A percentile compares a stretch with the other conserved stretches of the same genome.
phyloP scores from a whole-genome alignment of 2,888 invertebrate genomes.

The Drosophila borborema region DNA sequence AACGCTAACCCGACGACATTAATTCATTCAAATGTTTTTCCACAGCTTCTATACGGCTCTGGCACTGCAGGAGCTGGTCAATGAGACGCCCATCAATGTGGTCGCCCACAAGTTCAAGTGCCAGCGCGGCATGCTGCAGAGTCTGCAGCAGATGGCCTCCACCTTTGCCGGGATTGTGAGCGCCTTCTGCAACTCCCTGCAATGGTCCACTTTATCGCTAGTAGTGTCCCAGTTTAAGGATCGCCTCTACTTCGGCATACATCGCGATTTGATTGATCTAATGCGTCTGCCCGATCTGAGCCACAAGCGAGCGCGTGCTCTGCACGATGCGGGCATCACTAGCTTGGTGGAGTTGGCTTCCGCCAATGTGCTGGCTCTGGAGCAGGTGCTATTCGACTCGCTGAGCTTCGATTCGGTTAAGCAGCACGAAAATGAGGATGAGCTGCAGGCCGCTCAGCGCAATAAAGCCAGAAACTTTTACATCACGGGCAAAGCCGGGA shows the following conservation, averaged over 20 bases:
- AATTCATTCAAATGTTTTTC: background rate
- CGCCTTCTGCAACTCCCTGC: constrained; percentile 96
- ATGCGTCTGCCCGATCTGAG: constrained; percentile 94
- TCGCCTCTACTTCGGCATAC: constrained; percentile 96
- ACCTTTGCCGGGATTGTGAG: constrained; percentile 99
- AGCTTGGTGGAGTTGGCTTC: constrained; percentile 92
- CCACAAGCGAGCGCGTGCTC: constrained; percentile 92
- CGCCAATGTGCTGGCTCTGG: constrained; percentile 89
- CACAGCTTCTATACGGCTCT: constrained; percentile 94
- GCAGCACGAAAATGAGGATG: constrained; percentile 89
- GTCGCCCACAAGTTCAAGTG: constrained; percentile 95
- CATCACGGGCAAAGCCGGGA: constrained; percentile 92
- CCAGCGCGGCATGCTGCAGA: constrained; percentile 95
- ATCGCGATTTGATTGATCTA: constrained; percentile 95
- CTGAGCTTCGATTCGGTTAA: constrained; percentile 94
- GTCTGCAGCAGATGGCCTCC: constrained; percentile 96
- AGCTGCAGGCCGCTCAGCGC: constrained; percentile 88
- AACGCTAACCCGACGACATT: too few relatives aligned
- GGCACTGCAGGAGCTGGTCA: constrained; percentile 96
- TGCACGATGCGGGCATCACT: constrained; percentile 93
- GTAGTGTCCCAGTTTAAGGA: constrained; percentile 97
- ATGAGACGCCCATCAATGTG: constrained; percentile 92
- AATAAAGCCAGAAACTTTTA: constrained; percentile 90
- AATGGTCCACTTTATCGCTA: constrained; percentile 96
- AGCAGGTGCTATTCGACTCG: constrained; percentile 91